These are phyloP conservation scores for Butorides virescens DNA, from an alignment of 2,113 vertebrate genomes.

Conservation along the genomic window DNA sequence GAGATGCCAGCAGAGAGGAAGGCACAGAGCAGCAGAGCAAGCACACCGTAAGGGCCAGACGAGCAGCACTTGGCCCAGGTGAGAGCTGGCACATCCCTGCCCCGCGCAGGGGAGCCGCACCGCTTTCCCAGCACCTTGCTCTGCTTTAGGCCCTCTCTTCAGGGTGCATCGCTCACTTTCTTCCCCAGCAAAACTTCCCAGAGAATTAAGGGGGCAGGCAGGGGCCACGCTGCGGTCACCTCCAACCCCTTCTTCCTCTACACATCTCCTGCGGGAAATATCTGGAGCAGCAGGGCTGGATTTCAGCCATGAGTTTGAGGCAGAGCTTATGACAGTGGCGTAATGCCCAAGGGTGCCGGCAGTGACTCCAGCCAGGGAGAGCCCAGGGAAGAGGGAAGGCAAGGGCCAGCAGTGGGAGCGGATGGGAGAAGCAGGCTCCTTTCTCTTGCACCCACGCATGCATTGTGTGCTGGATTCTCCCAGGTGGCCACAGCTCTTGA, in stretches of 20 bases:
- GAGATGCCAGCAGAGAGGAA: neutral
- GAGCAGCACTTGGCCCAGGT: neutral
- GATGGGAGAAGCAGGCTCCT: neutral
- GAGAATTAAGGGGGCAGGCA: neutral
- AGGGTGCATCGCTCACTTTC: neutral
- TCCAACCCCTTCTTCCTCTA: neutral
- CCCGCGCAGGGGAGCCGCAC: neutral
- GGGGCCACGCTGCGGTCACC: neutral
- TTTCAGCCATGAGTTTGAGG: neutral
- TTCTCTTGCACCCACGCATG: neutral
- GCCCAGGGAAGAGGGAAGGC: neutral
- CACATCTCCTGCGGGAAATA: neutral
- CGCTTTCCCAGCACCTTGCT: neutral
- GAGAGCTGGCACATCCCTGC: neutral
- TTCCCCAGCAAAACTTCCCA: neutral
- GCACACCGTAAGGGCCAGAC: rapidly evolving
- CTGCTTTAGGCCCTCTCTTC: neutral
- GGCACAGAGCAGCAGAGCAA: neutral
- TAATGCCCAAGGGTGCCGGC: neutral
- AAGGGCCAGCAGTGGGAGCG: neutral
- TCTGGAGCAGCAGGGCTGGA: neutral
- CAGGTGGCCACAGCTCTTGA: neutral
- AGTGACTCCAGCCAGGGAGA: neutral
- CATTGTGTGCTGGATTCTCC: neutral
- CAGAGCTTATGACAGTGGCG: neutral